Evolutionary conservation across 2,113 vertebrate genomes (phyloP).

Genomic region (Psephotus haematonotus): DNA sequence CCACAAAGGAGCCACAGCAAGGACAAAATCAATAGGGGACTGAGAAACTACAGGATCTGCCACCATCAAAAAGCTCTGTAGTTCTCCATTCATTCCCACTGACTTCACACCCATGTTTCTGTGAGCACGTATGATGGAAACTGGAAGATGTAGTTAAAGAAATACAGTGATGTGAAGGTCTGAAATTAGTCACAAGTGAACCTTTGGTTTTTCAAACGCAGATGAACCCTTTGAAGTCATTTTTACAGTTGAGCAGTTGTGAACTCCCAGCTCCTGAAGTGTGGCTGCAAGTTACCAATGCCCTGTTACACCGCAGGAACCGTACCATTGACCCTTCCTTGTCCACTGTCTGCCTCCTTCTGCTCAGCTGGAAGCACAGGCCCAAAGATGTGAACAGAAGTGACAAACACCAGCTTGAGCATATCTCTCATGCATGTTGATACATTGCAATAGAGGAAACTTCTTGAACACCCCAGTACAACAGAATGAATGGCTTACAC

Average conservation of each 20-base stretch:
- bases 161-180: background rate
- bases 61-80: background rate
- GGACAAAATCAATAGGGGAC: background rate
- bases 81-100: background rate
- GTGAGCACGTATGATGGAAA: background rate
- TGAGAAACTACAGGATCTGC: background rate
- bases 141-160: background rate
- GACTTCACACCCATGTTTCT: background rate
- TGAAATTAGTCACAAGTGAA: background rate
- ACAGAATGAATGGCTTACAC: background rate
- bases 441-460: background rate
- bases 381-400: background rate
- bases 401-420: background rate
- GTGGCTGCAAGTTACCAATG: background rate
- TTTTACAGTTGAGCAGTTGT: background rate
- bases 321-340: rapidly evolving
- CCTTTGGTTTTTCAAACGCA: background rate
- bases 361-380: background rate
- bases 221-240: background rate
- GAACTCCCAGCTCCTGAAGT: background rate
- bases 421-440: rapidly evolving
- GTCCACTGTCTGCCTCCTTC: background rate
- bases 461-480: background rate
- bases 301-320: background rate
- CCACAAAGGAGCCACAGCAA: background rate